Percentiles rank a stretch among this genome's conserved stretches.
Evolutionary conservation across 2,888 invertebrate genomes (phyloP).

Genomic region (Syrista parreyssii): DNA sequence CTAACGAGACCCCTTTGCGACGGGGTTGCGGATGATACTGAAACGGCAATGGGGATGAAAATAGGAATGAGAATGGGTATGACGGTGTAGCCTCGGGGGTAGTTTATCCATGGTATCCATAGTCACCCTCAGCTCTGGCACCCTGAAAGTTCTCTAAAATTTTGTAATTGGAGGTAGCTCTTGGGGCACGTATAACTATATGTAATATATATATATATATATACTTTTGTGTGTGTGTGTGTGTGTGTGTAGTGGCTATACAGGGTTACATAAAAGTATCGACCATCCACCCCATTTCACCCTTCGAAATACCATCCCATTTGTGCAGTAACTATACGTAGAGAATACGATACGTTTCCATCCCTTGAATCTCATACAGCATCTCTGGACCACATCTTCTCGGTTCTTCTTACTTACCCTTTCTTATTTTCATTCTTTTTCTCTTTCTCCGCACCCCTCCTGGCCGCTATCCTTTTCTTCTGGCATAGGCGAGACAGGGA

Average conservation of each 20-base stretch:
- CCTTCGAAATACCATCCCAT: not conserved
- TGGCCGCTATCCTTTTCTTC: not conserved
- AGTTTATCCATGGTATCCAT: not conserved
- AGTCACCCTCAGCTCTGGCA: slow-evolving; percentile 27
- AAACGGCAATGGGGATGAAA: not conserved
- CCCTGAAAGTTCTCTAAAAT: slow-evolving; percentile 37
- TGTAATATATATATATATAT: too few relatives aligned
- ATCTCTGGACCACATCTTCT: not conserved
- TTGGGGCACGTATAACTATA: not conserved
- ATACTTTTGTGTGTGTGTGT: too few relatives aligned
- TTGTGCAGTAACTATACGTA: not conserved
- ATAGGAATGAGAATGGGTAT: not conserved
- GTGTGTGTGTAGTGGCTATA: too few relatives aligned
- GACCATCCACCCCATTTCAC: slow-evolving; percentile 4
- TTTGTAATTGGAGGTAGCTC: slow-evolving; percentile 47
- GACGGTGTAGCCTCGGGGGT: slow-evolving; percentile 33
- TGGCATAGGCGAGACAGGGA: not conserved
- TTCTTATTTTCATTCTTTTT: slow-evolving; percentile 3
- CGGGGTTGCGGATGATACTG: slow-evolving; percentile 20
- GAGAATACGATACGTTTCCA: not conserved
- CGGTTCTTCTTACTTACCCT: not conserved
- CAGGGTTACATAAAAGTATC: too few relatives aligned
- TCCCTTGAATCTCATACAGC: not conserved
- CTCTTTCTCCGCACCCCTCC: not conserved
- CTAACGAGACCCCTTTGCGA: slow-evolving; percentile 34